A percentile compares a stretch with the other conserved stretches of the same genome.
Evolutionary conservation across 1,140 invertebrate species (phyloP).

Genomic region (Drosophila burlai): DNA sequence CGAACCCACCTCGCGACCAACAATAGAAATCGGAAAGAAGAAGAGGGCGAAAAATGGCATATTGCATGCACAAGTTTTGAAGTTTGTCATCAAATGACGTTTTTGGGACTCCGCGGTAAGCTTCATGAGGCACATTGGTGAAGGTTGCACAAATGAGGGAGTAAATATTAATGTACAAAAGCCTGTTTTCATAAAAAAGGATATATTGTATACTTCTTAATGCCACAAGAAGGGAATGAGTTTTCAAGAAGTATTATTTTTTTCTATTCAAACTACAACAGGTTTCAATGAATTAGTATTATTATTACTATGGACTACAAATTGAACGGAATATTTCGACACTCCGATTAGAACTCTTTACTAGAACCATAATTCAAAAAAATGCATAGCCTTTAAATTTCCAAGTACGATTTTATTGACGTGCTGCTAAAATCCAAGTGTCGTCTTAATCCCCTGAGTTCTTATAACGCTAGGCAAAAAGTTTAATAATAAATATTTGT

Average conservation of each 20-base stretch:
- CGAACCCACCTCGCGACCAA: conserved; percentile 56
- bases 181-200: neutral
- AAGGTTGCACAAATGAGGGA: neutral
- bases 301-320: neutral
- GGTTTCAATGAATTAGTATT: neutral
- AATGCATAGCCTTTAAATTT: no score
- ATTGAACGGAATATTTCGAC: no score
- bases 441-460: no score
- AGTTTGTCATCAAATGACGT: conserved; percentile 81
- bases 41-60: conserved; percentile 46
- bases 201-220: neutral
- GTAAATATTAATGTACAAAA: neutral
- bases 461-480: no score
- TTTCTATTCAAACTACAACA: neutral
- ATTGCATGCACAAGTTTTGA: conserved; percentile 76
- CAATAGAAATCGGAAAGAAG: conserved; percentile 46
- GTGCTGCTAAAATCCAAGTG: no score
- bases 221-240: neutral
- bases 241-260: neutral
- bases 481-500: no score
- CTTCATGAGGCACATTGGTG: conserved; percentile 51
- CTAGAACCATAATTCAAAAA: no score
- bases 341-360: no score
- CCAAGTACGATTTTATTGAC: no score
- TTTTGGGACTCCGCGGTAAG: conserved; percentile 47